Conservation (phyloP, 2,113 vertebrate genomes). For the Microcebus jonahi region DNA sequence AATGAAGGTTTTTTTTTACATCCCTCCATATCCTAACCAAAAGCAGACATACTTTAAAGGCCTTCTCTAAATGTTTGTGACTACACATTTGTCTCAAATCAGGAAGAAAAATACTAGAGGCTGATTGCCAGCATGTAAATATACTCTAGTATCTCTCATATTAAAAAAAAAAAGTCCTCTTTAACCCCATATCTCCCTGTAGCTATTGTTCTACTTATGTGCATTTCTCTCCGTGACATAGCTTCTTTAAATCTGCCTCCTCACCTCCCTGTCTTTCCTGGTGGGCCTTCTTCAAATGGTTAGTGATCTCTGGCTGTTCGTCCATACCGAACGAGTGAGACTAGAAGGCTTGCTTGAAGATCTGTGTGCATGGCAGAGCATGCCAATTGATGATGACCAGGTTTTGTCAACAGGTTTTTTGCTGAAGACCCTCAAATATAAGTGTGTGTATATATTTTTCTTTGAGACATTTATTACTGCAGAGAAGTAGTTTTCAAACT, state of each 20-base stretch:
- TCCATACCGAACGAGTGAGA: neutral
- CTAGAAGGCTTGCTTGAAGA: neutral
- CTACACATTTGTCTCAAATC: slow-evolving; percentile 42
- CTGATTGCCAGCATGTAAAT: slow-evolving; percentile 29
- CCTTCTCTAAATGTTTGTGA: slow-evolving; percentile 31
- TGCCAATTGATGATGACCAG: neutral
- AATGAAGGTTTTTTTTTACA: slow-evolving; percentile 50
- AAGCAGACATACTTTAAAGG: slow-evolving; percentile 21
- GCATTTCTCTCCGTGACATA: slow-evolving; percentile 3
- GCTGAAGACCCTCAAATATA: neutral
- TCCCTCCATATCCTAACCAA: slow-evolving; percentile 48
- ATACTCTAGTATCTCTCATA: neutral
- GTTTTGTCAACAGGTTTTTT: neutral
- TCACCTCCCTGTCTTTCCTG: neutral
- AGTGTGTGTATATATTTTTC: neutral
- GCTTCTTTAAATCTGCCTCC: neutral
- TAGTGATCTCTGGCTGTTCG: neutral
- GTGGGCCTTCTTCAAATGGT: neutral
- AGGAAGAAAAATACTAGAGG: slow-evolving; percentile 29
- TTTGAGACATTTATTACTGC: neutral
- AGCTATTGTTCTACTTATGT: slow-evolving; percentile 27
- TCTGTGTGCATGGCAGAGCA: neutral
- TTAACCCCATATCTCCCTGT: neutral
- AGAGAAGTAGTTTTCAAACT: neutral
- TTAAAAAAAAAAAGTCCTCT: neutral